Conservation (phyloP, 2,797 vertebrate species). For the Etheostoma perlongum region DNA sequence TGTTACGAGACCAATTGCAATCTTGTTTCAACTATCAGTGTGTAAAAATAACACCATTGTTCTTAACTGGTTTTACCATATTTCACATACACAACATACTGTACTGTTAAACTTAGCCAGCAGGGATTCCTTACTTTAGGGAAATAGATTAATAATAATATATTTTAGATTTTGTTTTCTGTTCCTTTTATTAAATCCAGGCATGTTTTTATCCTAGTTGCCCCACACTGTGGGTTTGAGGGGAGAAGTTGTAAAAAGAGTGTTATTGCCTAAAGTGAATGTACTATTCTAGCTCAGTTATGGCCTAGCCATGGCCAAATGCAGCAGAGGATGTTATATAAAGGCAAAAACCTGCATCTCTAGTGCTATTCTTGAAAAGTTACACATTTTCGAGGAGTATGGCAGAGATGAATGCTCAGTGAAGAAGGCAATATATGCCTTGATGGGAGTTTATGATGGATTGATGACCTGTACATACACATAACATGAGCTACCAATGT, state of each 20-base stretch:
- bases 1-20: conserved; percentile 11
- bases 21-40: background rate
- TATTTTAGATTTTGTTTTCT: background rate
- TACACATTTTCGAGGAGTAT: background rate
- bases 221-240: conserved; percentile 22
- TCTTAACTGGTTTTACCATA: conserved; percentile 34
- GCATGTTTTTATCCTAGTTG: conserved; percentile 22
- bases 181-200: conserved; percentile 20
- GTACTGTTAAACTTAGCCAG: conserved; percentile 8
- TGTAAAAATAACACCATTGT: conserved; percentile 4
- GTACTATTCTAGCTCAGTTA: conserved; percentile 32
- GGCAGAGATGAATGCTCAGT: background rate
- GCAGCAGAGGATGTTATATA: conserved; percentile 18
- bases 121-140: too few relatives aligned
- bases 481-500: background rate
- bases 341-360: conserved; percentile 17
- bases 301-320: conserved; percentile 20
- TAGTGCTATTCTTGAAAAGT: conserved; percentile 18
- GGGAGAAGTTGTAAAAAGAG: conserved; percentile 38
- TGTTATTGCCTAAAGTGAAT: conserved; percentile 35
- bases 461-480: conserved; percentile 11
- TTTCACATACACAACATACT: conserved; percentile 36
- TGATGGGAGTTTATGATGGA: background rate
- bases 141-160: too few relatives aligned
- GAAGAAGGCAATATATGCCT: conserved; percentile 9